Evolutionary conservation across 2,113 vertebrate species (phyloP), one percentile per base, ranked within the genome.

Genomic region (Passer montanus): DNA sequence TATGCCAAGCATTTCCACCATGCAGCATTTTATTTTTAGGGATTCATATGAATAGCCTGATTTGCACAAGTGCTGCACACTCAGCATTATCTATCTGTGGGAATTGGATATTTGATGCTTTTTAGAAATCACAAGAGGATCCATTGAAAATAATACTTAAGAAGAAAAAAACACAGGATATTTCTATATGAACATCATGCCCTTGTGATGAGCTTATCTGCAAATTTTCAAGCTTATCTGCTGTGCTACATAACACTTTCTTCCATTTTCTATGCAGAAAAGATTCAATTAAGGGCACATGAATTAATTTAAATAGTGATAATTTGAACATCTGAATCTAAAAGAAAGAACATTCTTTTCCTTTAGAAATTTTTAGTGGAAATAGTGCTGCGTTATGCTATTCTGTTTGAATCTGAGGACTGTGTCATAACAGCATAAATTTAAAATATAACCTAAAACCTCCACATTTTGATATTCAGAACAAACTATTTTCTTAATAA

Each of bases 21-120:
- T 53, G 35, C 59, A 86, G 79, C 79, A 88, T 77, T 94, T 97
- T 94, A 95, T 96, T 95, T 97, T 96, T 96, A 91, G 93, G n/a
- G 46, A 91, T 87, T 68, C 20, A 20, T 76, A 96, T 95, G 93
- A 96, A 95, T 89, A 76, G 87, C 58, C 62, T 95, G 77, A 89
- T 96, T 91, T 95, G 56, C 81, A 94, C 89, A 93, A 96, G 66
- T 87, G 69, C 69, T 91, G 94, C 89, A 82, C 69, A 76, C 73
- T 96, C 94, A 95, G 96, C 95, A 46, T 67, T 89, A 75, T 95
- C 91, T 86, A 31, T 96, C 80, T 89, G 58, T 91, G 89, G 74
- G 78, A 93, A 60, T 6, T 85, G 89, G 55, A 66, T 95, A 87
- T 91, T 95, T 82, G 44, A 89, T 84, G 70, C 31, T 76, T 87